These are phyloP conservation scores for Argya squamiceps DNA, from an alignment of 2,797 vertebrate species.

Conservation along the genomic window DNA sequence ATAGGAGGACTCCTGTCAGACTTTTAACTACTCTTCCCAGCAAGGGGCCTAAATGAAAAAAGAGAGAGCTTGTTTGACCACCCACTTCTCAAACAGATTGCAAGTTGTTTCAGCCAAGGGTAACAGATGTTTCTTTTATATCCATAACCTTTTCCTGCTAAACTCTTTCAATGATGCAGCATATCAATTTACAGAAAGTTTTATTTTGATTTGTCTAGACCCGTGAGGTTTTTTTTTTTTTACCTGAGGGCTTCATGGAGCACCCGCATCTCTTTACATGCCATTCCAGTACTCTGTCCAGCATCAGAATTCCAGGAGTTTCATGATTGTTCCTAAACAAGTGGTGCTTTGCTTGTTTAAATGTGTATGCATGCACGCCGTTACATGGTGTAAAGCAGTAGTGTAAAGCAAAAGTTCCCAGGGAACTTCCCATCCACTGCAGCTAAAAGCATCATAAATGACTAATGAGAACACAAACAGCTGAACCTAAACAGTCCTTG, in stretches of 20 bases:
- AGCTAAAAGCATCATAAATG: not conserved
- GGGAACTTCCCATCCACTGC: not conserved
- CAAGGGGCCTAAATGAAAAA: not conserved
- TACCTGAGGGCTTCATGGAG: not conserved
- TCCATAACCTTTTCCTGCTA: not conserved
- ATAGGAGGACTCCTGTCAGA: not conserved
- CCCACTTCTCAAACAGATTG: not conserved
- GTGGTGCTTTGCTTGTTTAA: not conserved
- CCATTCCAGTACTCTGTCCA: not conserved
- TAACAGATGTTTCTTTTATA: not conserved
- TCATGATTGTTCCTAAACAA: not conserved
- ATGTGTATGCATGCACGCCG: fast-evolving
- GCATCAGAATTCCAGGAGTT: not conserved
- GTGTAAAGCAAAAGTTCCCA: not conserved
- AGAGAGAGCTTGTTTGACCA: not conserved
- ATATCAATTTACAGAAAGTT: not conserved
- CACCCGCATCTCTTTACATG: not conserved
- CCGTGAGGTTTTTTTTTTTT: not conserved
- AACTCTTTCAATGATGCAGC: not conserved
- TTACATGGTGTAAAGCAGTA: not conserved
- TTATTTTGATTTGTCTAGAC: not conserved
- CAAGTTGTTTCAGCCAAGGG: not conserved
- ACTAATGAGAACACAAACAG: not conserved
- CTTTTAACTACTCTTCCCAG: not conserved
- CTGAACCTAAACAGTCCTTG: not conserved